phyloP scores from a whole-genome alignment of 2,888 invertebrate species.

The Folsomia manolachei region DNA sequence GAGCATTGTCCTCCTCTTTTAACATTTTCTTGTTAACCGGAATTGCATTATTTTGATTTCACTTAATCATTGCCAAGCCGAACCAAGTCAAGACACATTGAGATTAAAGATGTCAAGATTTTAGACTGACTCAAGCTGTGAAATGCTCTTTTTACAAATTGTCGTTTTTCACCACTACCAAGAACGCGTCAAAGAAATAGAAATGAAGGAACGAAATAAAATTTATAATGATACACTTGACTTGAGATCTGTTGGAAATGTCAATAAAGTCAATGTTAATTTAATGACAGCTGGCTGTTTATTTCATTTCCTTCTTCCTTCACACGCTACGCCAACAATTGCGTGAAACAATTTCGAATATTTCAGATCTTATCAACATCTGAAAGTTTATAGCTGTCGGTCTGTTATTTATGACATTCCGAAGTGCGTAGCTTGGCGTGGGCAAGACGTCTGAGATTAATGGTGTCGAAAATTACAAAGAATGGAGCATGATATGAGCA shows the following conservation, averaged over 20 bases:
- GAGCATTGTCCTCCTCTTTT: background rate
- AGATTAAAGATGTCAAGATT: background rate
- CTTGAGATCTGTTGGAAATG: background rate
- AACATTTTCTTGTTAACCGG: background rate
- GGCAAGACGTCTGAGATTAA: background rate
- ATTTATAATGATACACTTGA: background rate
- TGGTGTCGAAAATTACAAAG: background rate
- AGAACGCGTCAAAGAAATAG: background rate
- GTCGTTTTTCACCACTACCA: background rate
- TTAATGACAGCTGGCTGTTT: background rate
- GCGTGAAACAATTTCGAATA: background rate
- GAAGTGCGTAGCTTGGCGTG: background rate
- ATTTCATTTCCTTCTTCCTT: background rate
- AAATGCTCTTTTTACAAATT: background rate
- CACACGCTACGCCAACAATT: background rate
- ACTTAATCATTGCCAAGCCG: background rate
- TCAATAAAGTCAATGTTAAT: background rate
- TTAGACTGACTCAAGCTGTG: background rate
- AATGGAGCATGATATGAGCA: background rate
- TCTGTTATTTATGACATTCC: too few species aligned
- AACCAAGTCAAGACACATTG: too few species aligned
- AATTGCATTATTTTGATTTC: background rate
- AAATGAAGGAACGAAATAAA: background rate
- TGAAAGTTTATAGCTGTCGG: too few species aligned
- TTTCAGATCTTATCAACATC: too few species aligned